Percentiles rank a stretch among this genome's conserved stretches.
phyloP scores from a whole-genome alignment of 2,797 vertebrate species.

The Typhlichthys subterraneus region DNA sequence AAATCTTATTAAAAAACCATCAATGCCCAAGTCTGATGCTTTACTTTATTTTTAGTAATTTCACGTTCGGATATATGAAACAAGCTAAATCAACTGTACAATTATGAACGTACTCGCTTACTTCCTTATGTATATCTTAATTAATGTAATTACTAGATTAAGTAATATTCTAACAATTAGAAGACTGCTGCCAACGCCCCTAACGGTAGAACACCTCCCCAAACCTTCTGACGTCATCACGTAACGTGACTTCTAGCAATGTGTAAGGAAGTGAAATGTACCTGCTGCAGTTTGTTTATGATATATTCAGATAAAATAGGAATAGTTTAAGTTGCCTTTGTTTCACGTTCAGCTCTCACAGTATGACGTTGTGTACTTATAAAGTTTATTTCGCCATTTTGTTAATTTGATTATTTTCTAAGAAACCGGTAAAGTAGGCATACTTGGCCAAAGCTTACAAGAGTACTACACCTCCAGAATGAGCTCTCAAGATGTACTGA shows the following conservation, averaged over 20 bases:
- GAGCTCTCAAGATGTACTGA: conserved; percentile 70
- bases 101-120: too few species aligned
- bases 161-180: neutral
- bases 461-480: conserved; percentile 39
- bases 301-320: too few species aligned
- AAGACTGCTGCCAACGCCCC: conserved; percentile 31
- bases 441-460: neutral
- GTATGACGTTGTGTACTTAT: neutral
- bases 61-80: neutral
- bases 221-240: conserved; percentile 39
- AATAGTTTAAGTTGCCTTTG: too few species aligned
- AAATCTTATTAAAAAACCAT: conserved; percentile 72
- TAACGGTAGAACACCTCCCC: conserved; percentile 6
- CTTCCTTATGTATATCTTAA: too few species aligned
- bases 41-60: neutral
- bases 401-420: neutral
- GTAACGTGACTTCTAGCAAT: conserved; percentile 27
- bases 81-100: too few species aligned
- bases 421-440: neutral
- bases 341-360: neutral
- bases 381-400: neutral
- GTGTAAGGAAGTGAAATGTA: conserved; percentile 66
- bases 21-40: conserved; percentile 30
- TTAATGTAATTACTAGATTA: too few species aligned
- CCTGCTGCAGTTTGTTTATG: neutral